Conservation (phyloP, 2,888 invertebrate genomes). For the Xylophagus ater region DNA sequence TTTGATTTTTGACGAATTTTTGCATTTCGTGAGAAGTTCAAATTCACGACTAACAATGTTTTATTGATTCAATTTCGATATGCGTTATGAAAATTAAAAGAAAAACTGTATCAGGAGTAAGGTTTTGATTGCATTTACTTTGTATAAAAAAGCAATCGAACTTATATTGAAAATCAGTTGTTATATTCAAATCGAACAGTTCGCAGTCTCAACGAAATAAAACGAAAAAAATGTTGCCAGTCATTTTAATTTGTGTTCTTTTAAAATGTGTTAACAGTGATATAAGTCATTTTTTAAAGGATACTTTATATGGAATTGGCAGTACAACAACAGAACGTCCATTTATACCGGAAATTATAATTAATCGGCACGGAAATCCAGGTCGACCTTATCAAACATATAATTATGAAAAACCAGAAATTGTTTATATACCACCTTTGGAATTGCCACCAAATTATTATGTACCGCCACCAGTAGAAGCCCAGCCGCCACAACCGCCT, state of each 20-base stretch:
- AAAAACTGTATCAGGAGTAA: neutral
- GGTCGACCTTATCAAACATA: too few species aligned
- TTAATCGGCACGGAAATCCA: conserved; percentile 27
- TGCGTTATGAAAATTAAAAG: too few species aligned
- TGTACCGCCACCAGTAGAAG: conserved; percentile 25
- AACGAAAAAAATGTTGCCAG: neutral
- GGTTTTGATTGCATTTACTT: neutral
- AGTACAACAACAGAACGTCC: conserved; percentile 25
- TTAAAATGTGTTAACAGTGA: conserved; percentile 8
- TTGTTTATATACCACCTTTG: conserved; percentile 26
- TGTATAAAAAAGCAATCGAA: neutral
- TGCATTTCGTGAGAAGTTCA: too few species aligned
- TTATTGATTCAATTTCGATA: too few species aligned
- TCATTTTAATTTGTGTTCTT: neutral
- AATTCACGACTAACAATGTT: too few species aligned
- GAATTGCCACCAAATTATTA: conserved; percentile 28
- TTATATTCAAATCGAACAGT: too few species aligned
- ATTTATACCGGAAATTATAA: conserved; percentile 31
- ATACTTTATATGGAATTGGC: conserved; percentile 10
- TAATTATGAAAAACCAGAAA: conserved; percentile 17
- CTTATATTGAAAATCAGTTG: neutral
- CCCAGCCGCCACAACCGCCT: conserved; percentile 18
- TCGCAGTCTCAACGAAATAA: too few species aligned
- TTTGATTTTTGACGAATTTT: too few species aligned
- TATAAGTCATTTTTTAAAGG: conserved; percentile 8